Evolutionary conservation across 2,113 vertebrate genomes (phyloP), one percentile per base, ranked within the genome.

Genomic region (Myiozetetes cayanensis): DNA sequence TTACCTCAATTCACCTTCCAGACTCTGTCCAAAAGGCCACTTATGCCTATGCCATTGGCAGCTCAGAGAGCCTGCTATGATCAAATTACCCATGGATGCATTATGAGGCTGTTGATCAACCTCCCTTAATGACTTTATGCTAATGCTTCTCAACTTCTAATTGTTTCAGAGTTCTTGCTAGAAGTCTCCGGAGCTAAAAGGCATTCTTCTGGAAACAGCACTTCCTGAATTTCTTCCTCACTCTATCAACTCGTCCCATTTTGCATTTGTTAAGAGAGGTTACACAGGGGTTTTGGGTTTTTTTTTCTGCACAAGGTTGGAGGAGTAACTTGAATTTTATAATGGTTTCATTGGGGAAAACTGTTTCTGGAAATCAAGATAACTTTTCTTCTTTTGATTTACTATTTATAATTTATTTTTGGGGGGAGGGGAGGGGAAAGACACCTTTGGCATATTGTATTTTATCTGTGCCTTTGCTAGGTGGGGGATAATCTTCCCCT

Each of bases 251-350:
- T 67, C 23, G 3, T 50, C 47, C 8, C 1, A 7, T 85, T 85
- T 61, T 52, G 9, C 15, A 14, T 24, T 80, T 65, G 19, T 44
- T 59, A 37, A 73, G 27, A 70, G 10, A 58, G 4, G 12, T 28
- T 66, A 35, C 0, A 23, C 3, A 30, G 0, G 12, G 2, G 14
- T 43, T 43, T 41, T 7, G 43, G 43, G 17, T 17, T 41, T 41
- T 24, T 62, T 20, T 33, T 89, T 65, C 55, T 59, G 25, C 35
- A 35, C 18, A 79, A 43, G 9, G 20, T 24, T 56, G 16, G 33
- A 78, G 81, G 8, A 70, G 6, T 8, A 62, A 33, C 5, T 56
- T 33, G 10, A 77, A 62, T 87, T 70, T 61, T 77, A 4, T 25
- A 70, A 41, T 28, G 13, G 4, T 56, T 96, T 83, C 16, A 39